Evolutionary conservation across 2,113 vertebrate species (phyloP).

Genomic region (Notothenia coriiceps): DNA sequence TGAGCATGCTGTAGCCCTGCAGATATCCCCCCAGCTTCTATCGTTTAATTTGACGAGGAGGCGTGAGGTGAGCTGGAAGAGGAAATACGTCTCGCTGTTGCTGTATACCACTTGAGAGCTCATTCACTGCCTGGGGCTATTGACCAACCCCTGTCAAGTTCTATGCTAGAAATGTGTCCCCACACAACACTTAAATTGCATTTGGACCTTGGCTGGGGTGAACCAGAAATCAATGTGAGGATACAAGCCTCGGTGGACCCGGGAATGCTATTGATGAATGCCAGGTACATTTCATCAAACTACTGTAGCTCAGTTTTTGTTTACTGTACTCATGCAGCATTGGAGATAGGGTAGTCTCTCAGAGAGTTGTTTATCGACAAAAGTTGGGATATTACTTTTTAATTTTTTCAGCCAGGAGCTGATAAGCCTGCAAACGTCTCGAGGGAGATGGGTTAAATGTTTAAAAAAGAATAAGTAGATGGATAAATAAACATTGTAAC

Average conservation of each 20-base stretch:
- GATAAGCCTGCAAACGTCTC: constrained; percentile 30
- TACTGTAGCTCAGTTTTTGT: constrained; percentile 63
- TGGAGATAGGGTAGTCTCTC: constrained; percentile 22
- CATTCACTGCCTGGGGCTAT: constrained; percentile 76
- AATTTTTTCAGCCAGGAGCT: constrained; percentile 17
- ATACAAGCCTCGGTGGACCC: constrained; percentile 75
- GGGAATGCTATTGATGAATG: constrained; percentile 75
- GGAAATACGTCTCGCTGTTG: constrained; percentile 74
- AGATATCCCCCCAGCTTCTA: constrained; percentile 72
- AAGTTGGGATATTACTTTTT: constrained; percentile 3
- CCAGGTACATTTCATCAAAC: constrained; percentile 75
- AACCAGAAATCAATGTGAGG: constrained; percentile 79
- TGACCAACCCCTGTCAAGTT: constrained; percentile 80
- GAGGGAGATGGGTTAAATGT: constrained; percentile 51
- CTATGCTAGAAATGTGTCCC: constrained; percentile 71
- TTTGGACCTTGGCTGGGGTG: constrained; percentile 74
- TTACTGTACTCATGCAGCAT: constrained; percentile 50
- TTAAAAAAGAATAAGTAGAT: constrained; percentile 70
- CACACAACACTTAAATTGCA: constrained; percentile 80
- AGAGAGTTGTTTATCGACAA: constrained; percentile 2
- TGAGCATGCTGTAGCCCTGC: constrained; percentile 56
- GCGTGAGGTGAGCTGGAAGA: constrained; percentile 80
- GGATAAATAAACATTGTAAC: constrained; percentile 78
- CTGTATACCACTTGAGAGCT: constrained; percentile 78
- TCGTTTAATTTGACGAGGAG: constrained; percentile 78